Conservation (phyloP, 2,797 vertebrate species). For the Eptatretus atami region DNA sequence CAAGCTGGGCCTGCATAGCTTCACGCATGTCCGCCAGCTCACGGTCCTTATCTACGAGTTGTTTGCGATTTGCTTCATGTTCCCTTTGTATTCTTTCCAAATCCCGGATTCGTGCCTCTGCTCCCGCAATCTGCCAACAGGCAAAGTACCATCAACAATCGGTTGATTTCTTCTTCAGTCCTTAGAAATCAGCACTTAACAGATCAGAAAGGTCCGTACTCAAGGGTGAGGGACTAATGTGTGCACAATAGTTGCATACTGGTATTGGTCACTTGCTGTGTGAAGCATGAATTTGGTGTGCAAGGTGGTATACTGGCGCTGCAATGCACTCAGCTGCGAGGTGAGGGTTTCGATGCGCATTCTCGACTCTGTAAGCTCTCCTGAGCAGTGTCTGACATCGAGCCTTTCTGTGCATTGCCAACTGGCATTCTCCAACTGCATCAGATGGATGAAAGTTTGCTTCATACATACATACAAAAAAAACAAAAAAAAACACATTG, state of each 20-base stretch:
- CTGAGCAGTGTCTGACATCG: constrained; percentile 36
- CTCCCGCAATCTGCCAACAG: constrained; percentile 23
- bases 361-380: constrained; percentile 56
- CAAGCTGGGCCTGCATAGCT: constrained; percentile 52
- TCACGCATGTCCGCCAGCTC: constrained; percentile 65
- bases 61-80: constrained; percentile 39
- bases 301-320: constrained; percentile 35
- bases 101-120: constrained; percentile 48
- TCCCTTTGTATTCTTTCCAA: constrained; percentile 38
- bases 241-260: too few species aligned
- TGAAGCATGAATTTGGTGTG: too few species aligned
- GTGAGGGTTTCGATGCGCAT: constrained; percentile 47
- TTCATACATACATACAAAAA: too few species aligned
- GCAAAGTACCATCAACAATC: not conserved
- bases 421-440: constrained; percentile 54
- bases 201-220: not conserved
- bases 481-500: too few species aligned
- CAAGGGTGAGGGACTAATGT: not conserved
- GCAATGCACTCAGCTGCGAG: constrained; percentile 46
- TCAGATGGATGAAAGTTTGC: not conserved
- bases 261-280: too few species aligned
- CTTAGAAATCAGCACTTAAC: not conserved
- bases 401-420: constrained; percentile 61
- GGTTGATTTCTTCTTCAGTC: not conserved
- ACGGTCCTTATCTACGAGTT: constrained; percentile 40